A percentile compares a stretch with the other conserved stretches of the same genome.
Conservation (phyloP, 2,888 invertebrate genomes). For the Helobdella robusta region DNA sequence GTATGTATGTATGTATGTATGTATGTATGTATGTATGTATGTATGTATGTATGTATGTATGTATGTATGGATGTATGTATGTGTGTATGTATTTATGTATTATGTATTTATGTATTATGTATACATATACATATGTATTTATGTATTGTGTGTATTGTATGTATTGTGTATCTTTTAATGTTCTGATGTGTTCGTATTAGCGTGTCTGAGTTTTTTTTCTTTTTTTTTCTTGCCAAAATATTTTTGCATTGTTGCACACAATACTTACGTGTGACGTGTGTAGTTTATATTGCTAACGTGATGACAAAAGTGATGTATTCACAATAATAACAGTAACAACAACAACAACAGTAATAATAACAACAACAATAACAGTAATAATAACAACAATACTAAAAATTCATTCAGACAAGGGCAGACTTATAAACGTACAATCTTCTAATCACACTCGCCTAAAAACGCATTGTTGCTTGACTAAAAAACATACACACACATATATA, state of each 20-base stretch:
- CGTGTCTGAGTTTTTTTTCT: no score
- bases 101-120: background rate
- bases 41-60: background rate
- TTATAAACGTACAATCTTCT: slow-evolving; percentile 17
- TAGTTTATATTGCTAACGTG: no score
- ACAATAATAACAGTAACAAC: background rate
- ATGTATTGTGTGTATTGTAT: background rate
- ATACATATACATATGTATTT: background rate
- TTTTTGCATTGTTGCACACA: no score
- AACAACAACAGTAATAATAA: background rate
- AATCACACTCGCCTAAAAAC: slow-evolving; percentile 21
- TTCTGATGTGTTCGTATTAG: no score
- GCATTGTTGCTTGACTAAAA: background rate
- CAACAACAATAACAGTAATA: background rate
- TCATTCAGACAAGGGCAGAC: background rate
- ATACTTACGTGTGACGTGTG: no score
- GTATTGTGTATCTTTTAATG: background rate
- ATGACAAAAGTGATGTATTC: background rate
- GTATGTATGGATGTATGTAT: background rate
- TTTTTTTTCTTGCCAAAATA: no score
- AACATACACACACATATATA: slow-evolving; percentile 26
- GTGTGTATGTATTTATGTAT: background rate
- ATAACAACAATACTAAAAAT: background rate
- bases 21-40: background rate
- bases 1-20: background rate